phyloP scores from a whole-genome alignment of 2,113 vertebrate species.

The Myanophis thanlyinensis region DNA sequence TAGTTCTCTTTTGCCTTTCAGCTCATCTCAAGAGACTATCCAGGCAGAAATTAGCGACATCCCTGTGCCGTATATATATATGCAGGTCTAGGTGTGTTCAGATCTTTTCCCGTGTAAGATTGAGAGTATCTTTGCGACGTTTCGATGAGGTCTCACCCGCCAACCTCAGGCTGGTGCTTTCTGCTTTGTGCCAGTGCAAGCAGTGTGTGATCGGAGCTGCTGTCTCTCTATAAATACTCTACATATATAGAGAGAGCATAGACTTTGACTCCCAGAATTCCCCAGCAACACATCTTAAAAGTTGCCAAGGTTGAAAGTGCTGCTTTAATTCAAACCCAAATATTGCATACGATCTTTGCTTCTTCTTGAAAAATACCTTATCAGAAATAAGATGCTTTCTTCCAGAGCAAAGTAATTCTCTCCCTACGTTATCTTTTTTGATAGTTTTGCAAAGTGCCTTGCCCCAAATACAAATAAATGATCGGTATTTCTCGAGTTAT shows the following conservation, averaged over 20 bases:
- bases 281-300: not conserved
- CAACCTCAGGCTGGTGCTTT: too few species aligned
- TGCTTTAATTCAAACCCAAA: not conserved
- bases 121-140: too few species aligned
- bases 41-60: too few species aligned
- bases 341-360: not conserved
- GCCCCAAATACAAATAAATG: not conserved
- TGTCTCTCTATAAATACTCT: too few species aligned
- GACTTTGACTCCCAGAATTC: not conserved
- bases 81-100: too few species aligned
- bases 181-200: too few species aligned
- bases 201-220: too few species aligned
- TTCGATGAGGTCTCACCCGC: too few species aligned
- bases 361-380: not conserved
- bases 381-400: not conserved
- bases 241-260: not conserved
- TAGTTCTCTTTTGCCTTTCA: too few species aligned
- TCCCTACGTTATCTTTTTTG: not conserved
- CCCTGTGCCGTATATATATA: too few species aligned
- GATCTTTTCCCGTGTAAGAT: too few species aligned
- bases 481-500: not conserved
- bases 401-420: not conserved
- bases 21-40: too few species aligned
- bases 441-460: not conserved
- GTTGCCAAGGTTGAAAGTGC: not conserved